phyloP scores from a whole-genome alignment of 2,797 vertebrate species.

The Myotis planiceps region DNA sequence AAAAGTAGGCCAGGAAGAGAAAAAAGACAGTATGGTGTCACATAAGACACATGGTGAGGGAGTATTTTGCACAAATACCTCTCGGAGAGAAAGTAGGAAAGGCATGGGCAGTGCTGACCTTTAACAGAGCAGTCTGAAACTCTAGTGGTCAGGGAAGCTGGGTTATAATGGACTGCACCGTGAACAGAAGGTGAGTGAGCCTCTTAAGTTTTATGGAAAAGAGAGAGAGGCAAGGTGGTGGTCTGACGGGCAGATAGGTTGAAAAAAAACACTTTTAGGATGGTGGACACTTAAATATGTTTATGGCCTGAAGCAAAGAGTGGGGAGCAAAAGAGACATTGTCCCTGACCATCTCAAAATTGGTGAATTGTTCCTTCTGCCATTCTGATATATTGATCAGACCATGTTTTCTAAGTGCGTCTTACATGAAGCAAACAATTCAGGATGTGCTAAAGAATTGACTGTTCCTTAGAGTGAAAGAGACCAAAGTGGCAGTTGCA shows the following conservation, averaged over 20 bases:
- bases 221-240: background rate
- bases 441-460: background rate
- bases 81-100: background rate
- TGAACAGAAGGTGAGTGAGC: background rate
- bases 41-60: background rate
- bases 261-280: background rate
- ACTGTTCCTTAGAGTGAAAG: background rate
- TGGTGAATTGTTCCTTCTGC: background rate
- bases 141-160: background rate
- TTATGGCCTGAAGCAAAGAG: background rate
- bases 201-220: background rate
- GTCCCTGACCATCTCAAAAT: background rate
- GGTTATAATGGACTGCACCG: background rate
- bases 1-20: background rate
- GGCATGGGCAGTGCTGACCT: background rate
- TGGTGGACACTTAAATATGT: background rate
- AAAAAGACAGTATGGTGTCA: background rate
- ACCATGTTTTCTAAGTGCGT: constrained; percentile 15
- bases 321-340: background rate
- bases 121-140: background rate
- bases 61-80: background rate
- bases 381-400: background rate
- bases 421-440: constrained; percentile 28
- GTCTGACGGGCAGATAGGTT: background rate
- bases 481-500: background rate